These are phyloP conservation scores for Mareca strepera DNA, from an alignment of 2,797 vertebrate species.

Conservation along the genomic window DNA sequence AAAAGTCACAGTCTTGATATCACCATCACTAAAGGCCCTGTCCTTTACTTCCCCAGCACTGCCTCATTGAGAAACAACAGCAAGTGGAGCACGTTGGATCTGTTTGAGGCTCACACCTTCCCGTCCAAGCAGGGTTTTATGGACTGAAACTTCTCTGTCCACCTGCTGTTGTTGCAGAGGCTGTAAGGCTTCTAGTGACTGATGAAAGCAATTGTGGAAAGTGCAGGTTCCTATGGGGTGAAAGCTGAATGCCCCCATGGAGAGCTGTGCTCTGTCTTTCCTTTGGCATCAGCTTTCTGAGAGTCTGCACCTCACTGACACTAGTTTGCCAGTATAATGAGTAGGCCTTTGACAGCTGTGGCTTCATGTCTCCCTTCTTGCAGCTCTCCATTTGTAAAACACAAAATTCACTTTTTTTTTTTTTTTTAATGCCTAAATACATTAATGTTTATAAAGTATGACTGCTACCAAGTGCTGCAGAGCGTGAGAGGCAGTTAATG, in stretches of 20 bases:
- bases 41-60: not conserved
- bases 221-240: rapidly evolving
- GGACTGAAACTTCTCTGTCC: not conserved
- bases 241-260: not conserved
- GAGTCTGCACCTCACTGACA: not conserved
- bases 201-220: not conserved
- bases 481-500: not conserved
- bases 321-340: not conserved
- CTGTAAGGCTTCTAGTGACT: not conserved
- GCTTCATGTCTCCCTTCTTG: not conserved
- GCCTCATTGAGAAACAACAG: not conserved
- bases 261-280: not conserved
- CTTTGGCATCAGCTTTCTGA: rapidly evolving
- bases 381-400: not conserved
- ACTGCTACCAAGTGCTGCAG: not conserved
- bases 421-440: not conserved
- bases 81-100: not conserved
- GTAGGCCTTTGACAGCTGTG: not conserved
- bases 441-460: not conserved
- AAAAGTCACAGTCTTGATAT: not conserved
- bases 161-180: not conserved
- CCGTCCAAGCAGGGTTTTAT: not conserved
- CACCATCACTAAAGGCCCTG: not conserved
- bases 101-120: not conserved
- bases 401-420: not conserved